Percentiles rank a stretch among this genome's conserved stretches.
phyloP scores from a whole-genome alignment of 2,888 invertebrate genomes.

The Chloroclysta siterata region DNA sequence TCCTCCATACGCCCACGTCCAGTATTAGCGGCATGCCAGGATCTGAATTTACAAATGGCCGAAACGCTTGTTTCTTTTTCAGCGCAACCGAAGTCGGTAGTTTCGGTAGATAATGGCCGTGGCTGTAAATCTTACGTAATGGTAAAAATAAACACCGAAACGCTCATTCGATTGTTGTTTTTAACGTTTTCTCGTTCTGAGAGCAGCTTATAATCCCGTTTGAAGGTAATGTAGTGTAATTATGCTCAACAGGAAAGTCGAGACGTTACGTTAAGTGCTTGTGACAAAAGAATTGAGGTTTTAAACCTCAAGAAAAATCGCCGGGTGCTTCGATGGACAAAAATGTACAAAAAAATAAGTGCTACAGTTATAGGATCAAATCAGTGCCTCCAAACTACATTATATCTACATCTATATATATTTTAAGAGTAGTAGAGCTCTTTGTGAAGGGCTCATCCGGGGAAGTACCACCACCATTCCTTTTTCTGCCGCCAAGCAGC shows the following conservation, averaged over 20 bases:
- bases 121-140: constrained; percentile 67
- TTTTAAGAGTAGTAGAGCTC: too few relatives aligned
- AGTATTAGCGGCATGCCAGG: constrained; percentile 41
- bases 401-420: too few relatives aligned
- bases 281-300: background rate
- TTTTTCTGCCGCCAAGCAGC: too few relatives aligned
- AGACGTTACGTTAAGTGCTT: constrained; percentile 3
- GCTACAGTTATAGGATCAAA: too few relatives aligned
- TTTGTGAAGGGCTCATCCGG: too few relatives aligned
- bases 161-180: constrained; percentile 51
- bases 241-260: constrained; percentile 33
- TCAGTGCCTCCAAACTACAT: too few relatives aligned
- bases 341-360: too few relatives aligned
- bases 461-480: too few relatives aligned
- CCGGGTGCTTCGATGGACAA: too few relatives aligned
- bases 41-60: constrained; percentile 59
- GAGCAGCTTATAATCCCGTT: constrained; percentile 47
- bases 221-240: constrained; percentile 51
- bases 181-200: constrained; percentile 41
- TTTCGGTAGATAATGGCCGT: constrained; percentile 65
- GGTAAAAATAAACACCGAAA: constrained; percentile 66
- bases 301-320: background rate
- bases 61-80: constrained; percentile 49
- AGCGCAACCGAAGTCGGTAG: constrained; percentile 58
- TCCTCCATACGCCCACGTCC: constrained; percentile 14